Evolutionary conservation across 1,140 invertebrate species (phyloP).

Genomic region (Eumaeus atala): DNA sequence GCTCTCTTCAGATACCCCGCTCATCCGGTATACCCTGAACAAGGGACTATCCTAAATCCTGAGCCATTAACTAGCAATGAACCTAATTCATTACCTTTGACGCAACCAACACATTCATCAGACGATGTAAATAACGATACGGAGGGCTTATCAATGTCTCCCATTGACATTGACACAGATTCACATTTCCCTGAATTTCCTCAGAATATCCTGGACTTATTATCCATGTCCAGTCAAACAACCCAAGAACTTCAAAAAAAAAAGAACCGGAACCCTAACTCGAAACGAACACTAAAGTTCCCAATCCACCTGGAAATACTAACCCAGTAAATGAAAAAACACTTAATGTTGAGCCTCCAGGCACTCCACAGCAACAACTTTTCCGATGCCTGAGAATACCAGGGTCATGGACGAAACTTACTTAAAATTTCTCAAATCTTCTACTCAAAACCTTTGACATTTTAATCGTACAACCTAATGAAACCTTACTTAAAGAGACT

Average conservation of each 20-base stretch:
- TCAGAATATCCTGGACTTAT: not conserved
- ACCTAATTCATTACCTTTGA: not conserved
- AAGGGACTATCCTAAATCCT: no score
- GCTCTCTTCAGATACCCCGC: not conserved
- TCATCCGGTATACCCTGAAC: not conserved
- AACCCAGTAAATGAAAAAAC: no score
- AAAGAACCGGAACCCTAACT: conserved; percentile 4
- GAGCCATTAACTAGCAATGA: not conserved
- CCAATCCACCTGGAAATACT: no score
- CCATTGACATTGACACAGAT: not conserved
- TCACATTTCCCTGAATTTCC: not conserved
- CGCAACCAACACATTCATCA: not conserved
- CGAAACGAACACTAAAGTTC: no score
- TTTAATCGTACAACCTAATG: conserved; percentile 13
- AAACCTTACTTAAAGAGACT: conserved; percentile 5
- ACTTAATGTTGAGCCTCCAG: no score
- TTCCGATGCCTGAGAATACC: no score
- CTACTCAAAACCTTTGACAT: conserved; percentile 5
- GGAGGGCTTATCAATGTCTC: not conserved
- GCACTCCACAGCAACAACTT: no score
- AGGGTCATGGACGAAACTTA: no score
- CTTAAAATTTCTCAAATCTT: conserved; percentile 35
- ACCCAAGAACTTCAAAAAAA: conserved; percentile 28
- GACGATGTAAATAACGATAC: not conserved
- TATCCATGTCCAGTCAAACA: not conserved